Conservation (phyloP, 2,113 vertebrate species). For the Eidolon helvum region DNA sequence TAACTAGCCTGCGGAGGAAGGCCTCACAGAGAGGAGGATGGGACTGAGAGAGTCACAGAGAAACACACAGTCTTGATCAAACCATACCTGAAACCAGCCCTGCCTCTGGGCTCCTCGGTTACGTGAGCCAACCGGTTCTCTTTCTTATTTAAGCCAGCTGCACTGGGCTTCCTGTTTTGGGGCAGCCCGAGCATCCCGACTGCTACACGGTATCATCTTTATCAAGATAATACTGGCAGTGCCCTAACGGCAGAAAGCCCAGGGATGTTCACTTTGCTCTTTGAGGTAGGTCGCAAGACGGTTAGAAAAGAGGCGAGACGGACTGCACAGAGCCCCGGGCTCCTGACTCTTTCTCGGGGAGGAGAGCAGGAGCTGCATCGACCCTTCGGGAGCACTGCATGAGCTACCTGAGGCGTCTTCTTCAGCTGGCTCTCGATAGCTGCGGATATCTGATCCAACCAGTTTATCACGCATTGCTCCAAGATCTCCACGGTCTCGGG, state of each 20-base stretch:
- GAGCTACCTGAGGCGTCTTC: constrained; percentile 90
- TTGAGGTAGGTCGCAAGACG: not conserved
- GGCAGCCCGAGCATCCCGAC: not conserved
- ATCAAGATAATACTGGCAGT: no score
- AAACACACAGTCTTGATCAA: not conserved
- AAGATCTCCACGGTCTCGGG: constrained; percentile 83
- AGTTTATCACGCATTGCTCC: constrained; percentile 89
- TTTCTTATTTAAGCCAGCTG: not conserved
- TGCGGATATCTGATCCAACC: constrained; percentile 89
- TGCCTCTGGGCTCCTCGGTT: not conserved
- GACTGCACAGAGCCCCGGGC: not conserved
- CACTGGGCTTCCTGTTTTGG: not conserved
- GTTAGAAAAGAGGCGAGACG: not conserved
- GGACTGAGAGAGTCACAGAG: not conserved
- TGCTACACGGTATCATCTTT: not conserved
- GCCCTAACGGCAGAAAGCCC: not conserved
- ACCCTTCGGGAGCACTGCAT: fast-evolving
- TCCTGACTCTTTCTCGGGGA: not conserved
- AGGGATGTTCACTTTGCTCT: not conserved
- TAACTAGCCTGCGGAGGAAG: not conserved
- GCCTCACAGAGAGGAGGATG: not conserved
- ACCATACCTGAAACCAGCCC: not conserved
- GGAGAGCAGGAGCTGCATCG: not conserved
- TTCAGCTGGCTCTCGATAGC: constrained; percentile 85
- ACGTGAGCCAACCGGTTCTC: not conserved